Evolutionary conservation across 2,888 invertebrate genomes (phyloP), one percentile per base, ranked within the genome.

Genomic region (Ormyrus labotus): DNA sequence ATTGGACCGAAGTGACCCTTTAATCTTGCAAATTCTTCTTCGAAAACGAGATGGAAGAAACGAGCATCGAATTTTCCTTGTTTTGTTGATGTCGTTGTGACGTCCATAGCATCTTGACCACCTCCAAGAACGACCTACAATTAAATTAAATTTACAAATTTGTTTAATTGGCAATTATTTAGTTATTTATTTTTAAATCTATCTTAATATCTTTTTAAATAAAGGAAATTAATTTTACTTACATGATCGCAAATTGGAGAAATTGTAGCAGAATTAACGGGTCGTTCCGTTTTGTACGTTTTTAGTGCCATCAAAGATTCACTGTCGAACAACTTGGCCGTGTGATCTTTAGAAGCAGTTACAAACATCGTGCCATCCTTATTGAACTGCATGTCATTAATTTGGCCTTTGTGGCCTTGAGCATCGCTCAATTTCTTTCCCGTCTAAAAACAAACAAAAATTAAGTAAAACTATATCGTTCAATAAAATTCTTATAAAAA

Each of bases 1-100:
- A 99, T 99, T 1, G 99, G 99, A 86, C 99, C 99, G 90, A 99
- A 99, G 92, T 99, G 99, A 78, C 99, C 99, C 91, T 99, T 99
- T n/a, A 99, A 95, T 80, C 95, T 91, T 0, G 94, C 95, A 89
- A 95, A 95, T 90, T 96, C 95, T 87, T 95, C 95, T 89, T 95
- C 95, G 88, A 94, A 95, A 50, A 96, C 92, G 74, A 95, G 88
- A 87, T 95, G 95, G 90, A 93, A 96, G 88, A 96, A 94, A 73
- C 91, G 96, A 9, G 95, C 98, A 91, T 99, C 99, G 90, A 99
- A 99, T 92, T 99, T 99, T 73, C 99, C 99, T 82, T 97, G 95
- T 85, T 97, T 94, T 0, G 98, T 95, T 0, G 97, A 97, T 0
- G 98, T 99, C 1, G 97, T 98, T 64, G 98, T 98, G 80, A 99